Percentiles rank a stretch among this genome's conserved stretches.
These are phyloP conservation scores for Limnothrissa miodon DNA, from an alignment of 2,113 vertebrate species.

Conservation along the genomic window DNA sequence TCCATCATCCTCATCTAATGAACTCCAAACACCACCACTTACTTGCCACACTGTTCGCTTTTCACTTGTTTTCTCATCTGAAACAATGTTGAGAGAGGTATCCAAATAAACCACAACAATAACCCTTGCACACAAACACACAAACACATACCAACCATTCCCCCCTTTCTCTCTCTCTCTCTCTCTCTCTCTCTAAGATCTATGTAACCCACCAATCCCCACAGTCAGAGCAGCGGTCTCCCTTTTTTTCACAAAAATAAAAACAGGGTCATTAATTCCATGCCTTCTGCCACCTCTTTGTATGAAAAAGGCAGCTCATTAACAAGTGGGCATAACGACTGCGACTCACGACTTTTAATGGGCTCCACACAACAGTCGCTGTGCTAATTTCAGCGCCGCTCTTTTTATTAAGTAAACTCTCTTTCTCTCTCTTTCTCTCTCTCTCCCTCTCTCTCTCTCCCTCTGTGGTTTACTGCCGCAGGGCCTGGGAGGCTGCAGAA, in stretches of 20 bases:
- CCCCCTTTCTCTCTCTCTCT: background rate
- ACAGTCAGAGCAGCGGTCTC: background rate
- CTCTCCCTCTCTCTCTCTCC: constrained; percentile 43
- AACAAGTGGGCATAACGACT: constrained; percentile 53
- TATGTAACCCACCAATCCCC: background rate
- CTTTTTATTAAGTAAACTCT: constrained; percentile 56
- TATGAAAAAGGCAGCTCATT: constrained; percentile 44
- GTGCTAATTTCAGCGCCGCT: constrained; percentile 52
- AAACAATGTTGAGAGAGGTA: constrained; percentile 10
- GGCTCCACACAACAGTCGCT: constrained; percentile 47
- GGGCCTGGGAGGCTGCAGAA: background rate
- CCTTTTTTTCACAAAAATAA: background rate
- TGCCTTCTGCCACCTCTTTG: constrained; percentile 35
- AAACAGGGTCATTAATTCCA: constrained; percentile 12
- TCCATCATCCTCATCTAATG: constrained; percentile 64
- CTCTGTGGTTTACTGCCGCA: constrained; percentile 52
- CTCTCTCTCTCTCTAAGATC: background rate
- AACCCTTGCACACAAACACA: background rate
- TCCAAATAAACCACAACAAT: background rate
- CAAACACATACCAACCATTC: background rate
- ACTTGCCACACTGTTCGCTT: constrained; percentile 55
- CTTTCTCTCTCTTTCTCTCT: no score
- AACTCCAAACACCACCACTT: constrained; percentile 59
- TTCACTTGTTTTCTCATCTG: constrained; percentile 39
- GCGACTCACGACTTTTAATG: constrained; percentile 52